Conservation (phyloP, 1,140 invertebrate species). For the Trichonephila clavipes region DNA sequence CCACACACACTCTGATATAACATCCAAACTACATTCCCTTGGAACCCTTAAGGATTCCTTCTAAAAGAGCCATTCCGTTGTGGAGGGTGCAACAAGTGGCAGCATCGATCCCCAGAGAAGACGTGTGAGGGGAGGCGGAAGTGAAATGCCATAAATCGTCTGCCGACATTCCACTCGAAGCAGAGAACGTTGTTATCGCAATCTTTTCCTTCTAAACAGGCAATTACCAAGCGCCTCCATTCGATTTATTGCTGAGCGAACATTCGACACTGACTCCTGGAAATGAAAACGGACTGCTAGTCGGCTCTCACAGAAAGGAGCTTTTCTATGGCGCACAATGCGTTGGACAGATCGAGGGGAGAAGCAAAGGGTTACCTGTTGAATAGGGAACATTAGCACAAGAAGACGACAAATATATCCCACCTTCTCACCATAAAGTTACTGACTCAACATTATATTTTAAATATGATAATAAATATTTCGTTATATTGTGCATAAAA, state of each 20-base stretch:
- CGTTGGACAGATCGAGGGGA: too few relatives aligned
- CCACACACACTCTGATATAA: too few relatives aligned
- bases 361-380: too few relatives aligned
- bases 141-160: neutral
- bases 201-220: neutral
- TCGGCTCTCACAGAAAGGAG: neutral
- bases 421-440: too few relatives aligned
- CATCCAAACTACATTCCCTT: too few relatives aligned
- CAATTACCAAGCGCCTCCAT: neutral
- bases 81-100: neutral
- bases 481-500: too few relatives aligned
- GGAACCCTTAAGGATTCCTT: too few relatives aligned
- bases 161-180: neutral
- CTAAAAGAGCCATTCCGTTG: neutral
- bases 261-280: neutral
- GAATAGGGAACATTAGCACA: too few relatives aligned
- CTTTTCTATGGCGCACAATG: neutral
- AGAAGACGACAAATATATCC: too few relatives aligned
- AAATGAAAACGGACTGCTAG: neutral
- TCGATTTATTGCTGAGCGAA: neutral
- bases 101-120: neutral
- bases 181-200: neutral
- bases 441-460: too few relatives aligned
- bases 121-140: too few relatives aligned
- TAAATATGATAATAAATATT: too few relatives aligned